Percentiles rank a stretch among this genome's conserved stretches.
Evolutionary conservation across 2,888 invertebrate species (phyloP).

Genomic region (Tinea trinotella): DNA sequence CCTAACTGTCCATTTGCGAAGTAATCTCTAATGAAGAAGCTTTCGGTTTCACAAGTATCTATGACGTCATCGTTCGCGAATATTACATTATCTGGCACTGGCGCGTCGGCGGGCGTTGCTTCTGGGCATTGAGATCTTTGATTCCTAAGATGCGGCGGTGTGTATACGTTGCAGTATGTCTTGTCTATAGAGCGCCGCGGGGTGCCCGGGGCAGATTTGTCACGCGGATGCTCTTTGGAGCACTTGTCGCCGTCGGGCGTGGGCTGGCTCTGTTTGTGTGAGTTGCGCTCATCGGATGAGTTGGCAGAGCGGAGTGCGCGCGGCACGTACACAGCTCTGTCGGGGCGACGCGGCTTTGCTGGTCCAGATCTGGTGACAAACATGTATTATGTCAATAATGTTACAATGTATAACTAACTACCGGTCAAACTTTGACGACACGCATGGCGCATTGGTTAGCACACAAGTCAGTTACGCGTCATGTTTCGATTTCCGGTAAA

Average conservation of each 20-base stretch:
- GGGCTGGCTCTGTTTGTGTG: not conserved
- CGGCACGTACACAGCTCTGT: constrained; percentile 85
- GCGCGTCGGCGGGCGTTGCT: constrained; percentile 41
- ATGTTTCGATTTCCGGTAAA: too few species aligned
- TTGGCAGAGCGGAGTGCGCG: constrained; percentile 73
- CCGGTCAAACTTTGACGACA: too few species aligned
- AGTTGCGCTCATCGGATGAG: not conserved
- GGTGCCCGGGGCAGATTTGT: constrained; percentile 49
- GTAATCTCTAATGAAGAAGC: constrained; percentile 69
- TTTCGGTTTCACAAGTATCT: constrained; percentile 55
- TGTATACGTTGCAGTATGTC: constrained; percentile 65
- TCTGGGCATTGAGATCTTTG: constrained; percentile 45
- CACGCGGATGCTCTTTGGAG: constrained; percentile 31
- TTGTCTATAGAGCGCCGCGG: constrained; percentile 55
- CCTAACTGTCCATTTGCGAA: constrained; percentile 63
- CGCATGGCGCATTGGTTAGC: too few species aligned
- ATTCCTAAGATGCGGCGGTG: constrained; percentile 61
- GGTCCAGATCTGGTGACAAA: constrained; percentile 43
- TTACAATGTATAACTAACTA: too few species aligned
- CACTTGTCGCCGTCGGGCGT: constrained; percentile 22
- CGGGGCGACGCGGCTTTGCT: constrained; percentile 75
- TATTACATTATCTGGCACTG: constrained; percentile 58
- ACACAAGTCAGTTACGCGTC: too few species aligned
- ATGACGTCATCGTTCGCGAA: constrained; percentile 54
- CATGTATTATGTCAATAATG: too few species aligned